Conservation (phyloP, 2,888 invertebrate genomes). For the Dorcus parallelipipedus region DNA sequence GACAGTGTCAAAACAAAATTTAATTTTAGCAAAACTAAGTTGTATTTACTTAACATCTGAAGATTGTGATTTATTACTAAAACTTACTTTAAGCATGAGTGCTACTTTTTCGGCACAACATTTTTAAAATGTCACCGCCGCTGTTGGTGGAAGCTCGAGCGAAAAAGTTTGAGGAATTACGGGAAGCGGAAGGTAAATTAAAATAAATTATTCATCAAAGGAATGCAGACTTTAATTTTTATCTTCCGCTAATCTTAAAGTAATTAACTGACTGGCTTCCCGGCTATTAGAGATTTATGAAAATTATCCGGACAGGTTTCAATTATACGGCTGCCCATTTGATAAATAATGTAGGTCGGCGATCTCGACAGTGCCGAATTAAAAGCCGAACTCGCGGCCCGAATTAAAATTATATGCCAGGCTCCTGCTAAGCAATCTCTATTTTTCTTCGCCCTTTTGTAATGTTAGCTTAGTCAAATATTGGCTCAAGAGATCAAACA, state of each 20-base stretch:
- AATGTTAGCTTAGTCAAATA: constrained; percentile 40
- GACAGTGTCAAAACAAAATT: no score
- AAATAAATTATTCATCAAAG: constrained; percentile 34
- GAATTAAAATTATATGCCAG: neutral
- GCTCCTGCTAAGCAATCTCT: neutral
- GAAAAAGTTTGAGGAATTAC: neutral
- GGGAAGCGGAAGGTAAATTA: constrained; percentile 10
- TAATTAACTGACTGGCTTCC: constrained; percentile 30
- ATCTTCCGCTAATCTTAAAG: constrained; percentile 29
- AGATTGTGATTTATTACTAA: constrained; percentile 2
- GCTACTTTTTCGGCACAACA: neutral
- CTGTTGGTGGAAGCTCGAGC: neutral
- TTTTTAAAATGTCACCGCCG: neutral
- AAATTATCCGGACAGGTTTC: constrained; percentile 33
- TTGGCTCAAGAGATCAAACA: constrained; percentile 43
- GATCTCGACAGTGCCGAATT: constrained; percentile 29
- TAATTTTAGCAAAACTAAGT: no score
- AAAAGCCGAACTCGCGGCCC: constrained; percentile 10
- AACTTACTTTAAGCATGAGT: constrained; percentile 3
- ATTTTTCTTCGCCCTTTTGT: constrained; percentile 27
- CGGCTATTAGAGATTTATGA: constrained; percentile 32
- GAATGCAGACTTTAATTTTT: constrained; percentile 25
- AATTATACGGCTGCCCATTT: constrained; percentile 31
- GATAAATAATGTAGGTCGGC: constrained; percentile 33
- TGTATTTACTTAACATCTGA: neutral